phyloP scores from a whole-genome alignment of 2,888 invertebrate species.

The Habroteleia sp. region DNA sequence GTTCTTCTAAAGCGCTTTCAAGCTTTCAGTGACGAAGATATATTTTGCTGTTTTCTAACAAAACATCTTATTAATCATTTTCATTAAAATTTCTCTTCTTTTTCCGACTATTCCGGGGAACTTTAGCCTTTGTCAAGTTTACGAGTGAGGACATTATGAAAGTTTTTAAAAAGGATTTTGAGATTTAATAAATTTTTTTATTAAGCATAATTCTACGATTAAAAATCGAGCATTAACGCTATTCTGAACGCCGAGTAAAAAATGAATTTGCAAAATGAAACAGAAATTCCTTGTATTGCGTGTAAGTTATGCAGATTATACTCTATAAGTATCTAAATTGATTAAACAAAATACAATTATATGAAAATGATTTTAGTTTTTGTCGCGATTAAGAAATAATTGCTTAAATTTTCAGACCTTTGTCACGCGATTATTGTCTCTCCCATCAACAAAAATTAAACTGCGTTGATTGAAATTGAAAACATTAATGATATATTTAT shows the following conservation, averaged over 20 bases:
- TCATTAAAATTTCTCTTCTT: slow-evolving; percentile 31
- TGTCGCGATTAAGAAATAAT: slow-evolving; percentile 12
- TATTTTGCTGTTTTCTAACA: slow-evolving; percentile 22
- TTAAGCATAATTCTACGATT: slow-evolving; percentile 23
- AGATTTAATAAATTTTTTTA: slow-evolving; percentile 26
- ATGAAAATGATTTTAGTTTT: too few species aligned
- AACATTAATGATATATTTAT: slow-evolving; percentile 29
- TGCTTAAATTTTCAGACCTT: slow-evolving; percentile 23
- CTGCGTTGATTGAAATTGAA: slow-evolving; percentile 46
- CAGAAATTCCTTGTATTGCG: too few species aligned
- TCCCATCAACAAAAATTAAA: slow-evolving; percentile 47
- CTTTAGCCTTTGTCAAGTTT: slow-evolving; percentile 18
- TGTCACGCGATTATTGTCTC: slow-evolving; percentile 41
- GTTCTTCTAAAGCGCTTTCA: slow-evolving; percentile 22
- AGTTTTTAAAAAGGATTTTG: slow-evolving; percentile 18
- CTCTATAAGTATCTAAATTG: too few species aligned
- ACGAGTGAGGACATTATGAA: slow-evolving; percentile 12
- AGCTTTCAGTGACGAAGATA: slow-evolving; percentile 6
- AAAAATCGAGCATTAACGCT: slow-evolving; percentile 8
- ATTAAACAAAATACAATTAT: too few species aligned
- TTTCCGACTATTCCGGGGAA: slow-evolving; percentile 1
- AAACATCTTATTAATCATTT: slow-evolving; percentile 42
- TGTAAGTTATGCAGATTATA: too few species aligned
- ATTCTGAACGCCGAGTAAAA: background rate
- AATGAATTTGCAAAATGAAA: background rate